Percentiles rank a stretch among this genome's conserved stretches.
Conservation (phyloP, 1,140 invertebrate species). For the Sycobia sp. region DNA sequence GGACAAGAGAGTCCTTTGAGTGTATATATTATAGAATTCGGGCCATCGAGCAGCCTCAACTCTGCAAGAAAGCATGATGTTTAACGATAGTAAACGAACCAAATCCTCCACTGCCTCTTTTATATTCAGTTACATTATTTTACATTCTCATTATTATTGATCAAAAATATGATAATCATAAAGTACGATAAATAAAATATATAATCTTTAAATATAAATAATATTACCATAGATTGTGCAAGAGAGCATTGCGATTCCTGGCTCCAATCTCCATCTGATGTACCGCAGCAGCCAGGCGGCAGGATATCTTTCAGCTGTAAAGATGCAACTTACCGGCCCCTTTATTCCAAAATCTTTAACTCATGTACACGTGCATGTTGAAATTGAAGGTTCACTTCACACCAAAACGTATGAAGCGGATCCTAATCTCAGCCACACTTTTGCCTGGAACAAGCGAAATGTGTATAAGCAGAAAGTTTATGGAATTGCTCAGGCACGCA, state of each 20-base stretch:
- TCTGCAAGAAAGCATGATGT: too few species aligned
- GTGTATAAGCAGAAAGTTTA: conserved; percentile 97
- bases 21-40: too few species aligned
- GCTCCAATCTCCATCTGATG: conserved; percentile 87
- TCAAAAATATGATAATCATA: too few species aligned
- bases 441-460: conserved; percentile 96
- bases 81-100: too few species aligned
- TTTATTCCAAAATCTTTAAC: conserved; percentile 79
- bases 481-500: conserved; percentile 82
- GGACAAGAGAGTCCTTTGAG: too few species aligned
- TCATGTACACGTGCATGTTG: conserved; percentile 86
- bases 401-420: conserved; percentile 94
- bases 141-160: too few species aligned
- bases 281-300: conserved; percentile 91
- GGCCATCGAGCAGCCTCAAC: too few species aligned
- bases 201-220: too few species aligned
- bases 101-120: too few species aligned
- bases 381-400: conserved; percentile 90
- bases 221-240: conserved; percentile 96
- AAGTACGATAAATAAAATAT: too few species aligned
- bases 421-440: conserved; percentile 91
- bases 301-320: conserved; percentile 89
- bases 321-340: conserved; percentile 86
- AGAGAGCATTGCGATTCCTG: conserved; percentile 91
- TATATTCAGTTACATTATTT: too few species aligned